Evolutionary conservation across 2,797 vertebrate species (phyloP).

Genomic region (Smutsia temminckii): DNA sequence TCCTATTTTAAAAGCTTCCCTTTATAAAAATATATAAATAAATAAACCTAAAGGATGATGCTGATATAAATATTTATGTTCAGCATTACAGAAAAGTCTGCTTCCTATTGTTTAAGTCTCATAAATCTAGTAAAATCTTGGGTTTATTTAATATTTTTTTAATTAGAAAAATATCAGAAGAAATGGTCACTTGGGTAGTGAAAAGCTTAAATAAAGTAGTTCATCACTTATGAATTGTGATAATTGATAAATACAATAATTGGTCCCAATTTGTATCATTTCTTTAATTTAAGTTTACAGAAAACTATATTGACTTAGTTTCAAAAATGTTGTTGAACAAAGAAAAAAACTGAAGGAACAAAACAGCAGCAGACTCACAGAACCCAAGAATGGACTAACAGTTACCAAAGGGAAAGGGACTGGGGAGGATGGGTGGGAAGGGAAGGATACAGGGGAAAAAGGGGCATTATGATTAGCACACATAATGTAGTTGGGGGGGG

Average conservation of each 20-base stretch:
- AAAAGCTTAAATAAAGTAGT: neutral
- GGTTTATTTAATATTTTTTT: neutral
- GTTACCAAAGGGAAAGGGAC: no score
- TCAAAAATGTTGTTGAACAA: neutral
- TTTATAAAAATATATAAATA: neutral
- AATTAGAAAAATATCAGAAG: neutral
- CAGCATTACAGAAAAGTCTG: neutral
- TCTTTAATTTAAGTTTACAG: neutral
- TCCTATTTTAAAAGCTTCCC: neutral
- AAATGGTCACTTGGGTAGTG: neutral
- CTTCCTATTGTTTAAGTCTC: neutral
- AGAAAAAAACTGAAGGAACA: no score
- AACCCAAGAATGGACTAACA: no score
- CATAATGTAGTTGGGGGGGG: no score
- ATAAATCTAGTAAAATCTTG: neutral
- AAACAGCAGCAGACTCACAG: no score
- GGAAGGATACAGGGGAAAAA: no score
- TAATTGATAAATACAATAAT: constrained; percentile 26
- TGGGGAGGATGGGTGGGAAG: no score
- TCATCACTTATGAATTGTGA: neutral
- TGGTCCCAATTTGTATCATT: neutral
- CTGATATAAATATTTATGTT: neutral
- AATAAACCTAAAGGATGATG: neutral
- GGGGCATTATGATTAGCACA: no score
- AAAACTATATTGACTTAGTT: neutral